A percentile compares a stretch with the other conserved stretches of the same genome.
Conservation (phyloP, 1,140 invertebrate species). For the Drosophila nigrodunni region DNA sequence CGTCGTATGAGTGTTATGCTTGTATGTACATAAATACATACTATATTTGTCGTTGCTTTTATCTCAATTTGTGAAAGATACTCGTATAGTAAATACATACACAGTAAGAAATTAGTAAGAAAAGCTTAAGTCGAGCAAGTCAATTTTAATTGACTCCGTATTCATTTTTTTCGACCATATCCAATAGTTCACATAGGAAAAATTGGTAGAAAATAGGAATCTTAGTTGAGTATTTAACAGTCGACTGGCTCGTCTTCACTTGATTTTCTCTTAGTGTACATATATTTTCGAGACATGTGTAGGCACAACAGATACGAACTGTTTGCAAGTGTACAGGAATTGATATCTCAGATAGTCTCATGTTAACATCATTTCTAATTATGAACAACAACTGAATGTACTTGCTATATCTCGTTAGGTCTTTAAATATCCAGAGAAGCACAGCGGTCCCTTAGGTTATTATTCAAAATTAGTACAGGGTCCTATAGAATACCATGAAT, state of each 20-base stretch:
- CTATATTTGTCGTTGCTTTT: conserved; percentile 46
- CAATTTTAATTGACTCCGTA: no score
- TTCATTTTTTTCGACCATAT: no score
- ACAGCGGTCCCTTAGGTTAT: no score
- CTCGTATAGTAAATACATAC: not conserved
- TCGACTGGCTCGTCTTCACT: no score
- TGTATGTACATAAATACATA: conserved; percentile 1
- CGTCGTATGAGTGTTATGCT: conserved; percentile 42
- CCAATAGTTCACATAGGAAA: no score
- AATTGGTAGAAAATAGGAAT: no score
- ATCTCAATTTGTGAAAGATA: conserved; percentile 65
- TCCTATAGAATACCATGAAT: no score
- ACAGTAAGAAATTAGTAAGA: no score
- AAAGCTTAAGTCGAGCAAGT: no score
- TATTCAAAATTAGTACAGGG: no score
- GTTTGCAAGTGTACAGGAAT: conserved; percentile 25
- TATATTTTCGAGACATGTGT: conserved; percentile 56
- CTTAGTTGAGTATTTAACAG: no score
- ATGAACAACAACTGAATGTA: conserved; percentile 25
- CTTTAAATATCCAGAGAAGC: not conserved
- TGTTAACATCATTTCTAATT: conserved; percentile 75
- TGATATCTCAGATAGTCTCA: conserved; percentile 49
- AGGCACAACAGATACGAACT: conserved; percentile 26
- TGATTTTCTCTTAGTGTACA: not conserved
- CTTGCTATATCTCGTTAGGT: not conserved